These are phyloP conservation scores for Neodiprion pinetum DNA, from an alignment of 1,140 invertebrate species.

Conservation along the genomic window DNA sequence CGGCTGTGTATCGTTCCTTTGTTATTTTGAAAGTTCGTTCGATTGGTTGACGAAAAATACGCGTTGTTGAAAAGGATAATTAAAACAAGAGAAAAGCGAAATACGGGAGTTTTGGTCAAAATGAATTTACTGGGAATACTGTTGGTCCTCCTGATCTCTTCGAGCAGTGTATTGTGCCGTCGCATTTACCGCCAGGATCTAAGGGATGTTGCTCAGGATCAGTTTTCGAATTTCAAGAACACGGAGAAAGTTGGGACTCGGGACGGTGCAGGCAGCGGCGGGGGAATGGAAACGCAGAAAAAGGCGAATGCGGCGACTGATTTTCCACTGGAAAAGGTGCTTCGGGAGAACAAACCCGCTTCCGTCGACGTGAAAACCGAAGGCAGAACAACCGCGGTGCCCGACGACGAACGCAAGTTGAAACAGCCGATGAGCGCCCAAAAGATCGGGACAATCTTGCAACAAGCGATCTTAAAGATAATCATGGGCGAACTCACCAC, in stretches of 20 bases:
- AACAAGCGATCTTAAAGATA: constrained; percentile 56
- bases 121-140: not conserved
- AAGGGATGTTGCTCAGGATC: not conserved
- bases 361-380: not conserved
- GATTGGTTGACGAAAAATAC: too few relatives aligned
- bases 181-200: not conserved
- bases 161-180: constrained; percentile 1
- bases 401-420: constrained; percentile 20
- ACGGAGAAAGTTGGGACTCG: not conserved
- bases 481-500: constrained; percentile 53
- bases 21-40: too few relatives aligned
- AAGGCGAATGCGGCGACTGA: not conserved
- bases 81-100: not conserved
- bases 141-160: not conserved
- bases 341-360: not conserved
- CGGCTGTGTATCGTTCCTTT: too few relatives aligned
- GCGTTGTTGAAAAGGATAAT: too few relatives aligned
- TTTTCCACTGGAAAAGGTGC: not conserved
- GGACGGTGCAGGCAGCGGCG: not conserved
- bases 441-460: constrained; percentile 53
- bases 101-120: too few relatives aligned
- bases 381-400: not conserved
- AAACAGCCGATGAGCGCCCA: constrained; percentile 39
- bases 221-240: not conserved
- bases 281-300: not conserved